phyloP scores from a whole-genome alignment of 2,113 vertebrate species.

The Silurus meridionalis region DNA sequence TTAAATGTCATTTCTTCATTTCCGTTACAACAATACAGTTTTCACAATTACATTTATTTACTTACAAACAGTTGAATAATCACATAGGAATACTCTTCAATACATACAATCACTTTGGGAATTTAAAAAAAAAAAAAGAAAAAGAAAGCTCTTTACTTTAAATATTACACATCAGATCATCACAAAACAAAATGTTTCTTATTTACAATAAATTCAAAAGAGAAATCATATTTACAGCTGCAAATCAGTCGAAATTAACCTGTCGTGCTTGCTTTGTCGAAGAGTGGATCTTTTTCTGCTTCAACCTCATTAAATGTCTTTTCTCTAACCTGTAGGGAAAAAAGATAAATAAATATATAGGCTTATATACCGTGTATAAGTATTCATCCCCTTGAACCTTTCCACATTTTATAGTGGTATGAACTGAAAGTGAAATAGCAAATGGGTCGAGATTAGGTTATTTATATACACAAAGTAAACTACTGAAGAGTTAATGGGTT shows the following conservation, averaged over 20 bases:
- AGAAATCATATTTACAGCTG: not conserved
- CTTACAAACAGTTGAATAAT: not conserved
- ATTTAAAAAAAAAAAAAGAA: not conserved
- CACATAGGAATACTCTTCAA: not conserved
- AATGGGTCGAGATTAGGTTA: not conserved
- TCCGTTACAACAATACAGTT: not conserved
- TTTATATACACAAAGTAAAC: not conserved
- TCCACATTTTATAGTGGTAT: not conserved
- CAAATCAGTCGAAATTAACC: conserved; percentile 66
- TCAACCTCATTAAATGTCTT: conserved; percentile 65
- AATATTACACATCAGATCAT: not conserved
- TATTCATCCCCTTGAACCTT: not conserved
- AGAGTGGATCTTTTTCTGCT: conserved; percentile 69
- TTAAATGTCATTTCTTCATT: no score
- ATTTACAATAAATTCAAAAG: conserved; percentile 1
- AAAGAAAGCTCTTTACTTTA: not conserved
- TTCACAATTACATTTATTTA: not conserved
- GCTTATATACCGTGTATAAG: not conserved
- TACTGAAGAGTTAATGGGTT: not conserved
- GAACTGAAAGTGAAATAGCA: not conserved
- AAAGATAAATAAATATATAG: not conserved
- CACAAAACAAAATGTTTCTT: not conserved
- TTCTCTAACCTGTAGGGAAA: conserved; percentile 64
- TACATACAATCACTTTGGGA: no score
- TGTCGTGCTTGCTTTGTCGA: conserved; percentile 65